Evolutionary conservation across 2,797 vertebrate species (phyloP).

Genomic region (Enteromius paludinosus): DNA sequence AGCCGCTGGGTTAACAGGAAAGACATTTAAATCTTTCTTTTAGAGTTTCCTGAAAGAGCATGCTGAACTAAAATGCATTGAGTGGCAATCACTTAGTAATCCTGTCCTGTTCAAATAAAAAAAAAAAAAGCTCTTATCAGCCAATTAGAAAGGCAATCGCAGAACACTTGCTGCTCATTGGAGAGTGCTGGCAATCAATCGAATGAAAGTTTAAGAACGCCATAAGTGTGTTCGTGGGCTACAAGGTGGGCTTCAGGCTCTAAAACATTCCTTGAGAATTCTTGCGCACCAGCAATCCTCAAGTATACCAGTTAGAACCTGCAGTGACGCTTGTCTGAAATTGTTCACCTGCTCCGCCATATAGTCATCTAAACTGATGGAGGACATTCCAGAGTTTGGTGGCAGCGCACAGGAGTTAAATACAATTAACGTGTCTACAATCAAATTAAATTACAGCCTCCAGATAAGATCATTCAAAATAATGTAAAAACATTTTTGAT

Average conservation of each 20-base stretch:
- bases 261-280: slow-evolving; percentile 68
- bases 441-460: not conserved
- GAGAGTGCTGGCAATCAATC: not conserved
- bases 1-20: not conserved
- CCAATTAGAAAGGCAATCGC: slow-evolving; percentile 8
- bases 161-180: slow-evolving; percentile 6
- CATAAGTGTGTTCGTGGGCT: not conserved
- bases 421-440: not conserved
- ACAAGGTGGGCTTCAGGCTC: slow-evolving; percentile 38
- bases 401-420: not conserved
- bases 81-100: not conserved
- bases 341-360: slow-evolving; percentile 54
- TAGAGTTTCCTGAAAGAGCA: not conserved
- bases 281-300: slow-evolving; percentile 61
- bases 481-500: not conserved
- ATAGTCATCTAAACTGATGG: not conserved
- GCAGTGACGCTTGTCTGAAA: slow-evolving; percentile 65
- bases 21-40: not conserved
- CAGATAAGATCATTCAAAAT: not conserved
- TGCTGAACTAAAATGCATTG: not conserved
- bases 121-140: not conserved
- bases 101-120: not conserved
- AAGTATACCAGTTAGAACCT: slow-evolving; percentile 77
- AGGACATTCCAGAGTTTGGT: slow-evolving; percentile 9
- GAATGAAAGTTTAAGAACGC: not conserved